Evolutionary conservation across 1,140 invertebrate genomes (phyloP), one percentile per base, ranked within the genome.

Genomic region (Aphelenchoides fujianensis): DNA sequence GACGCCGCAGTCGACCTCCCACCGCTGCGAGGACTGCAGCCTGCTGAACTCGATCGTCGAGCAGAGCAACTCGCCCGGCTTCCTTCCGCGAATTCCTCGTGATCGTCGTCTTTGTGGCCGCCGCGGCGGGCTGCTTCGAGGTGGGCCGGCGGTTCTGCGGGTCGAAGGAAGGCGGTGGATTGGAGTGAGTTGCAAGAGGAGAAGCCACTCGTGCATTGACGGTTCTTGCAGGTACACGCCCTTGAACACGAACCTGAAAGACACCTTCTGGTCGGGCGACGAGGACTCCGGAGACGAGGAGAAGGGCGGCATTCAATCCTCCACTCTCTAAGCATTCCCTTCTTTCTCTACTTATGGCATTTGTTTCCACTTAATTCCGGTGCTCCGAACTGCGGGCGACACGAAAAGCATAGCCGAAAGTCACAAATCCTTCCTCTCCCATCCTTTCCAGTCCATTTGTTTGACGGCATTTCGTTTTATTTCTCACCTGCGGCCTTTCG

Each of bases 21-120:
- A 67, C 35, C 74, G 70, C 3, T 79, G 79, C 57, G 75, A 78
- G 52, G 71, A 76, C 52, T 77, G 75, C 62, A 16, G 5, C 12
- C 12, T 12, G 23, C 41, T 30, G 16, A 61, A 61, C 16, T 36
- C 31, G 3, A 32, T 66, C 31, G 32, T 12, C 31, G 27, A 66
- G n/a, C 9, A 66, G 12, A 32, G 31, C 32, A 36, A 37, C 23
- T 37, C 1, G 63, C 27, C 16, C 12, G 32, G 37, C 32, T 12
- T 32, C 3, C 53, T 12, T 19, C 34, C 19, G 19, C 55, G 55
- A 59, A 32, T 66, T 66, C 32, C 37, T 34, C 2, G 28, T 31
- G 16, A 61, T 61, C 36, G 59, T 66, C 34, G 12, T 66, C 12
- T 35, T 66, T 12, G 16, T 35, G 32, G 31, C 7, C 34, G 31